Base-by-base conservation (phyloP, 2,888 invertebrate species). In the Ceriagrion tenellum region DNA sequence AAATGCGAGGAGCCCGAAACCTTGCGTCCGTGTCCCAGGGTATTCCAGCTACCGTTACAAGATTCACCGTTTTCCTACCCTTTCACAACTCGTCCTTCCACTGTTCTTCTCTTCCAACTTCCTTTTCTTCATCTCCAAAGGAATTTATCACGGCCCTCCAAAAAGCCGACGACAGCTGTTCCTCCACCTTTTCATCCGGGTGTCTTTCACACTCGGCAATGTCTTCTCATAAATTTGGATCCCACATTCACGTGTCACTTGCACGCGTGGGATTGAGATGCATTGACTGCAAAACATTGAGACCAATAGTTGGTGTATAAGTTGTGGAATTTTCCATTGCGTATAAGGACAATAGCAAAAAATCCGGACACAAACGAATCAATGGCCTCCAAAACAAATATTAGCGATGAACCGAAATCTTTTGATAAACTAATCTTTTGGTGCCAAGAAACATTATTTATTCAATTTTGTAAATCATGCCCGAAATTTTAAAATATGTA, bases 21-120 rank as follows among this genome's bases (percentile, higher is more conserved):
- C 93, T 30, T 40, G 47, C 69, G 26, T 69, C 47, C 40, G 30
- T n/a, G 47, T 16, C n/a, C 93, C n/a, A 23, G 69, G 69, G n/a
- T 47, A 74, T 74, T 69, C 74, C 47, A 47, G 69, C 93, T 69
- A 93, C 93, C 93, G 93, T 69, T 63, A 26, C 93, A 16, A 35
- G 81, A 81, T 81, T 81, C 81, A 20, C 69, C 69, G 47, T 69
- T 93, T 35, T 74, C 56, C 55, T 40, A 6, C 35, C 63, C 40
- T 47, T 63, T 47, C 13, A 81, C 35, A 81, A 35, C 26, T 81
- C 18, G 30, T 81, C 30, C 81, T 81, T 81, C 81, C 69, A n/a
- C n/a, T 69, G 26, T n/a, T 81, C 81, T 81, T n/a, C n/a, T n/a
- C n/a, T n/a, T n/a, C n/a, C n/a, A 35, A 35, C 69, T 35, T 81